Percentiles rank a stretch among this genome's conserved stretches.
These are phyloP conservation scores for Vandiemenella viatica DNA, from an alignment of 2,888 invertebrate species.

Conservation along the genomic window DNA sequence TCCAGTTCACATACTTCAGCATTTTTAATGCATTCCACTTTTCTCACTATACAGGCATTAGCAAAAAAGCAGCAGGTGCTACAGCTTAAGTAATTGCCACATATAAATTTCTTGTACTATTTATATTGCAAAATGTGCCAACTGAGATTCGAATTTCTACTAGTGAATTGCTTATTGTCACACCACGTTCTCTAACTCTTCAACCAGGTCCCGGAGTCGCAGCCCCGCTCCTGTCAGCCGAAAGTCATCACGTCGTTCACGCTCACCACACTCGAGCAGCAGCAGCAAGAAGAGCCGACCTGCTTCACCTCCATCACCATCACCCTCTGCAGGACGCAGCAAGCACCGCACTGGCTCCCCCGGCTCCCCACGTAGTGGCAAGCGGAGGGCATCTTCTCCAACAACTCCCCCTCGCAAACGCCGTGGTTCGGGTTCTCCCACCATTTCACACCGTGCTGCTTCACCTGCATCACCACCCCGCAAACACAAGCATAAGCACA, in stretches of 20 bases:
- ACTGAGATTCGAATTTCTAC: neutral
- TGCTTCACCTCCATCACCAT: conserved; percentile 15
- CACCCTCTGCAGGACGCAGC: too few species aligned
- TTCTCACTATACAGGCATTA: too few species aligned
- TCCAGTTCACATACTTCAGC: too few species aligned
- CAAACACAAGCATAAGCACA: conserved; percentile 36
- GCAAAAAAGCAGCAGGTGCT: too few species aligned
- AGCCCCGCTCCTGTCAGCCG: conserved; percentile 15
- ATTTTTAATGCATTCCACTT: too few species aligned
- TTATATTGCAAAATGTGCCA: too few species aligned
- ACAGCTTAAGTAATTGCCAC: too few species aligned
- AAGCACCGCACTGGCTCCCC: conserved; percentile 18
- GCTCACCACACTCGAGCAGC: conserved; percentile 22
- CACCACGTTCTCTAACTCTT: neutral
- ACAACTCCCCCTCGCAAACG: conserved; percentile 18
- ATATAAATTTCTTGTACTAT: too few species aligned
- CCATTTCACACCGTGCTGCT: conserved; percentile 22
- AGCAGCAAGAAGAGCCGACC: conserved; percentile 25
- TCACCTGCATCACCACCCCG: conserved; percentile 30
- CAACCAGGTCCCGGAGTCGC: conserved; percentile 18
- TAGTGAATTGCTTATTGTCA: neutral
- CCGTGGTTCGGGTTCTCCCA: conserved; percentile 23
- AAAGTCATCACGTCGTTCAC: conserved; percentile 15
- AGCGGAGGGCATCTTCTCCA: conserved; percentile 25
- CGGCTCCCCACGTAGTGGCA: conserved; percentile 21